Percentiles rank a stretch among this genome's conserved stretches.
Conservation (phyloP, 2,113 vertebrate species). For the Elaphurus davidianus region DNA sequence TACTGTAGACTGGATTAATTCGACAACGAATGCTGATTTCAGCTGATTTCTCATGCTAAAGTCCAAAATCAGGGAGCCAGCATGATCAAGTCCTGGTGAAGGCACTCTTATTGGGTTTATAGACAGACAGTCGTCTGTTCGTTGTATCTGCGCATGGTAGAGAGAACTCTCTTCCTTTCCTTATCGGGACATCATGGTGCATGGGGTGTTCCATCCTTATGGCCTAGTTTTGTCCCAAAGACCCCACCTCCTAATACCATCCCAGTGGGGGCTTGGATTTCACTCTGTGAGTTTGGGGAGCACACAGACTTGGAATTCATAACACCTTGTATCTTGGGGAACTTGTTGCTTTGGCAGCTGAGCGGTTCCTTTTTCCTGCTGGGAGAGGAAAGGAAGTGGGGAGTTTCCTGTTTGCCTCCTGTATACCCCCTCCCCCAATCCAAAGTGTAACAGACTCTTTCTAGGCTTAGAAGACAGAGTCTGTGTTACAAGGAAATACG, state of each 20-base stretch:
- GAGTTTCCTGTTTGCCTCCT: neutral
- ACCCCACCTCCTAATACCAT: neutral
- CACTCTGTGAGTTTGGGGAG: neutral
- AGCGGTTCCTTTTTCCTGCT: neutral
- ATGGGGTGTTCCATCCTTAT: neutral
- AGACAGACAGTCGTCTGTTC: neutral
- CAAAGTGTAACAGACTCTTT: neutral
- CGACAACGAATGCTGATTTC: neutral
- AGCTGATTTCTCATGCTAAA: neutral
- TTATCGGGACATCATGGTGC: neutral
- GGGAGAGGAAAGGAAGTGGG: neutral
- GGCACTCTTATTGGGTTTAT: neutral
- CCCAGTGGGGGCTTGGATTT: neutral
- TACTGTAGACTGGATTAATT: neutral
- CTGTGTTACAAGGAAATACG: neutral
- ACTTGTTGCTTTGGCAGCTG: neutral
- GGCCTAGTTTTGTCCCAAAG: neutral
- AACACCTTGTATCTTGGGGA: neutral
- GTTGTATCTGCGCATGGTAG: rapidly evolving
- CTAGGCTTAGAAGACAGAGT: neutral
- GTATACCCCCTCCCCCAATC: too few species aligned
- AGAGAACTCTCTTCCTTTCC: neutral
- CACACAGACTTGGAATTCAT: neutral
- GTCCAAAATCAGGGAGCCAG: neutral
- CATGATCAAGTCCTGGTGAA: neutral